Conservation (phyloP, 2,797 vertebrate genomes). For the Acrocephalus scirpaceus region DNA sequence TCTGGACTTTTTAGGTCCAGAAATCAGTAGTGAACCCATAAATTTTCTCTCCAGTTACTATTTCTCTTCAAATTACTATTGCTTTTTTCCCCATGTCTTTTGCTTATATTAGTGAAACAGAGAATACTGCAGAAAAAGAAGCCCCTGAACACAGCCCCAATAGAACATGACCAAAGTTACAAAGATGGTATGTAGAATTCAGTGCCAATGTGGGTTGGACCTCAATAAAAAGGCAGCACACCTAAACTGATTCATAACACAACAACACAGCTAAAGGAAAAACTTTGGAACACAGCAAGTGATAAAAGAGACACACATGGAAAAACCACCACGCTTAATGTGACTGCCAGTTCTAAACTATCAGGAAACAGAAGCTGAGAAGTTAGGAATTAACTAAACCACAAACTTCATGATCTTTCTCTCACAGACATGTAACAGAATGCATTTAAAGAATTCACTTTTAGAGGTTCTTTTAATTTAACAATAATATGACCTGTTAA, state of each 20-base stretch:
- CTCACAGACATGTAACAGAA: not conserved
- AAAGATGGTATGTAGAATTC: not conserved
- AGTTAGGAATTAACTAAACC: not conserved
- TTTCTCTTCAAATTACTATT: not conserved
- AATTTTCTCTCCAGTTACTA: not conserved
- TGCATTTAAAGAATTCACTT: no score
- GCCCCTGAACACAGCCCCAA: not conserved
- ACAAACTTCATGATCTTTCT: not conserved
- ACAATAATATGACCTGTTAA: not conserved
- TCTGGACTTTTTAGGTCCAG: not conserved
- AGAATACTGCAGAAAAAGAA: not conserved
- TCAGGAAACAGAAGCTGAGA: not conserved
- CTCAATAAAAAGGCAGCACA: not conserved
- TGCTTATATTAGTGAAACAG: not conserved
- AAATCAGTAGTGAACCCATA: not conserved
- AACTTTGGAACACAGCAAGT: not conserved
- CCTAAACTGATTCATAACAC: not conserved
- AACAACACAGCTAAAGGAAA: not conserved
- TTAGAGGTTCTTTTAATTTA: not conserved
- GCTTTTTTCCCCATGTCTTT: rapidly evolving
- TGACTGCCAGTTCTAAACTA: not conserved
- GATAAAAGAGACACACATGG: not conserved
- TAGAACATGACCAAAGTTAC: not conserved
- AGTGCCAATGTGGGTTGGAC: not conserved
- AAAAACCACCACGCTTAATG: not conserved